phyloP scores from a whole-genome alignment of 2,888 invertebrate genomes.

The Erpobdella octoculata region DNA sequence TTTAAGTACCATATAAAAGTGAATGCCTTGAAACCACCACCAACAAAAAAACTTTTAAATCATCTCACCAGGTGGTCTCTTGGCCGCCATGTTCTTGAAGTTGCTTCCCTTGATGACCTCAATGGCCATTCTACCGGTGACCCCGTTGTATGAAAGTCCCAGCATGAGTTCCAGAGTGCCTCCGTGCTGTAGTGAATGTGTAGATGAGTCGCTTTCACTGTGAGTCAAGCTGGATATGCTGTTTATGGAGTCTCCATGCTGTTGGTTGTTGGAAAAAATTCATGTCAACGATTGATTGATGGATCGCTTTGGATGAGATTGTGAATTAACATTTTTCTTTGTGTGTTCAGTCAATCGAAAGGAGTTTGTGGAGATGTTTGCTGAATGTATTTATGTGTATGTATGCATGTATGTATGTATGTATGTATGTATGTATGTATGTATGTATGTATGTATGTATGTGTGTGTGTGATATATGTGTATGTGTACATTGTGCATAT shows the following conservation, averaged over 20 bases:
- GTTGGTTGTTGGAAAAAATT: too few species aligned
- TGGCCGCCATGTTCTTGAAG: slow-evolving; percentile 56
- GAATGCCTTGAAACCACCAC: background rate
- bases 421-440: slow-evolving; percentile 1
- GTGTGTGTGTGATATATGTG: slow-evolving; percentile 2
- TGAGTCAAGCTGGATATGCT: slow-evolving; percentile 72
- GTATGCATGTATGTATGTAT: background rate
- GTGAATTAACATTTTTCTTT: too few species aligned
- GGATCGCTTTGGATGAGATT: background rate
- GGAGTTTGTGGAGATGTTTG: background rate
- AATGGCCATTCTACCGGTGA: slow-evolving; percentile 82
- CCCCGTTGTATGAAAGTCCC: slow-evolving; percentile 83
- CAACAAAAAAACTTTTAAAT: background rate
- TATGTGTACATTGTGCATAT: background rate
- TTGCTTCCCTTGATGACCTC: slow-evolving; percentile 73
- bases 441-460: slow-evolving; percentile 1
- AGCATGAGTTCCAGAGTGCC: slow-evolving; percentile 74
- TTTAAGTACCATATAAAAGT: too few species aligned
- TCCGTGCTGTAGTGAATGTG: slow-evolving; percentile 71
- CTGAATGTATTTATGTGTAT: background rate
- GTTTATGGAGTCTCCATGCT: slow-evolving; percentile 54
- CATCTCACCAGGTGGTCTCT: slow-evolving; percentile 51
- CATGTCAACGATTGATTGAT: slow-evolving; percentile 1
- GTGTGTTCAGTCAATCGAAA: background rate
- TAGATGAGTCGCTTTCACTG: slow-evolving; percentile 83